Evolutionary conservation across 2,797 vertebrate genomes (phyloP), one percentile per base, ranked within the genome.

Genomic region (Neoniphon sammara): DNA sequence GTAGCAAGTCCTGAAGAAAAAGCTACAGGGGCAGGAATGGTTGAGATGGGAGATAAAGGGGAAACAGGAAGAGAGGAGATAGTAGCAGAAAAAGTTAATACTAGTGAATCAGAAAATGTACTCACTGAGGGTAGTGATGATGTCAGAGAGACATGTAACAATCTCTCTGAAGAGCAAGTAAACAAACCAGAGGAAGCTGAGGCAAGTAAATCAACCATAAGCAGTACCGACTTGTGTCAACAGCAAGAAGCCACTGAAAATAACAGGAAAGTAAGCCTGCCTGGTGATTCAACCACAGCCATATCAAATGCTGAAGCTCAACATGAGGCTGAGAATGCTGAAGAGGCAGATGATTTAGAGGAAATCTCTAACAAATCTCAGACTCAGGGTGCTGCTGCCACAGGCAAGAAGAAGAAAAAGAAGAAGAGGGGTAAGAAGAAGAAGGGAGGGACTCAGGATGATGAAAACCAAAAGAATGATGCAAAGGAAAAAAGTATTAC

Each of bases 391-490:
- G 21, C 70, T n/a, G 20, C 77, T 31, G 58, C 70, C 20, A 58
- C 89, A 58, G 89, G 89, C 21, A 94, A 92, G 63, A 94, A 92
- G 81, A 94, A 91, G 77, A 94, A 87, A 61, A 94, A 78, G 78
- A 94, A 92, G 73, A 94, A 39, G 82, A 93, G 76, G 72, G 75
- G 69, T 30, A 94, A 93, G 78, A 92, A 91, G 18, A 89, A 88
- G 88, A 93, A 91, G 60, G 82, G 74, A 49, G 84, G 31, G 46
- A 1, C 21, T 36, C 66, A 71, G 0, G 81, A 84, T 7, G 81
- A 87, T 12, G 78, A 69, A 73, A 78, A 46, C 42, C 75, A 89
- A 44, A 77, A 73, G 8, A 79, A 83, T 52, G 61, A 77, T 18
- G 21, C 5, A 15, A 63, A 70, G 1, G 44, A 66, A 36, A 57